Percentiles rank a stretch among this genome's conserved stretches.
phyloP scores from a whole-genome alignment of 1,140 invertebrate genomes.

The Leptoteleia sp. region DNA sequence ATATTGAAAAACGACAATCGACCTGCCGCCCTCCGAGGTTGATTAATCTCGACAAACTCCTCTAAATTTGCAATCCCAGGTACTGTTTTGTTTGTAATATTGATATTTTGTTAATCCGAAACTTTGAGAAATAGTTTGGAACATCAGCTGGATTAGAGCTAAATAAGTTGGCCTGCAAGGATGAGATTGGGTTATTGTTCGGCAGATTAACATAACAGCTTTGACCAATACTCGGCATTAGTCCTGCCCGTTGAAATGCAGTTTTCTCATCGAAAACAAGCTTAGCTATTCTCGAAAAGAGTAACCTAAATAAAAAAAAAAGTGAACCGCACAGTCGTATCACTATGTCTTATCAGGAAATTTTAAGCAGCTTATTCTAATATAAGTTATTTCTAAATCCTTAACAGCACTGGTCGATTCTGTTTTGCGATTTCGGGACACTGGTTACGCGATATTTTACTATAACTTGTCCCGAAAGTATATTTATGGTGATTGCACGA shows the following conservation, averaged over 20 bases:
- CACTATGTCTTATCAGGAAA: no score
- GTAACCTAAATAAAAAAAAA: no score
- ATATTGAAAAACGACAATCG: slow-evolving; percentile 40
- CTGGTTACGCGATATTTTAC: no score
- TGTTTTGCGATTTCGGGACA: no score
- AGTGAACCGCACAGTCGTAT: no score
- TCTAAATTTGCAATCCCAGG: slow-evolving; percentile 27
- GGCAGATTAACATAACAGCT: slow-evolving; percentile 47
- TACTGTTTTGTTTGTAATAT: slow-evolving; percentile 53
- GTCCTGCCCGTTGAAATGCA: slow-evolving; percentile 28
- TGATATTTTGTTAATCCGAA: slow-evolving; percentile 56
- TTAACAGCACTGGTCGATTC: no score
- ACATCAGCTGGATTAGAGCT: slow-evolving; percentile 31
- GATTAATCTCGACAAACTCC: slow-evolving; percentile 45
- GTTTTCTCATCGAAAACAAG: slow-evolving; percentile 17
- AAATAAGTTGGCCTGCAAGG: slow-evolving; percentile 43
- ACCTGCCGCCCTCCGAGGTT: slow-evolving; percentile 8
- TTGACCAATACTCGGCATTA: slow-evolving; percentile 23
- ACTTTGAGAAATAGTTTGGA: slow-evolving; percentile 53
- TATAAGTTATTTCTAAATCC: no score
- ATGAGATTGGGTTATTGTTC: slow-evolving; percentile 52
- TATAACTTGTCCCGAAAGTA: no score
- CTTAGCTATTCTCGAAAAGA: no score
- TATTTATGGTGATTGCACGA: no score
- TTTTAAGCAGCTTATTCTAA: no score